Percentiles rank a stretch among this genome's conserved stretches.
phyloP scores from a whole-genome alignment of 2,888 invertebrate species.

The Drosophila glabriapex region DNA sequence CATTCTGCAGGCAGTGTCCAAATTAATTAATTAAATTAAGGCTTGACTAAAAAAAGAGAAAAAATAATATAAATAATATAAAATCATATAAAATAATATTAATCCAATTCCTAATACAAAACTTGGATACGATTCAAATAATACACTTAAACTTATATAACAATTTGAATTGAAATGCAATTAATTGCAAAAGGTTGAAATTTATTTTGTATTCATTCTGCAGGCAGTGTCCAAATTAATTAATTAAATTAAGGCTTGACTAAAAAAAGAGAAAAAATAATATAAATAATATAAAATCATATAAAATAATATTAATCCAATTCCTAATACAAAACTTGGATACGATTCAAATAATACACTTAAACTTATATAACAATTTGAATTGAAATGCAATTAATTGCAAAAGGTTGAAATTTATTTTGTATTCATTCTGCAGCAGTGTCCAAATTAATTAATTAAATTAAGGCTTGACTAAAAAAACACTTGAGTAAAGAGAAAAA shows the following conservation, averaged over 20 bases:
- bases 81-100: not conserved
- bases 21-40: not conserved
- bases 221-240: not conserved
- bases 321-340: not conserved
- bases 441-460: not conserved
- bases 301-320: not conserved
- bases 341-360: not conserved
- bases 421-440: not conserved
- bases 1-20: not conserved
- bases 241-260: not conserved
- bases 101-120: not conserved
- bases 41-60: not conserved
- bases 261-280: too few relatives aligned
- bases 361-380: too few relatives aligned
- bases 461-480: not conserved
- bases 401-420: not conserved
- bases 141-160: too few relatives aligned
- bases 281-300: too few relatives aligned
- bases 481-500: too few relatives aligned
- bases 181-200: accelerated
- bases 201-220: not conserved
- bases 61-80: too few relatives aligned
- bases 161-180: too few relatives aligned
- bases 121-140: not conserved
- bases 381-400: too few relatives aligned